phyloP scores from a whole-genome alignment of 2,888 invertebrate species.

The Caenorhabditis afra region DNA sequence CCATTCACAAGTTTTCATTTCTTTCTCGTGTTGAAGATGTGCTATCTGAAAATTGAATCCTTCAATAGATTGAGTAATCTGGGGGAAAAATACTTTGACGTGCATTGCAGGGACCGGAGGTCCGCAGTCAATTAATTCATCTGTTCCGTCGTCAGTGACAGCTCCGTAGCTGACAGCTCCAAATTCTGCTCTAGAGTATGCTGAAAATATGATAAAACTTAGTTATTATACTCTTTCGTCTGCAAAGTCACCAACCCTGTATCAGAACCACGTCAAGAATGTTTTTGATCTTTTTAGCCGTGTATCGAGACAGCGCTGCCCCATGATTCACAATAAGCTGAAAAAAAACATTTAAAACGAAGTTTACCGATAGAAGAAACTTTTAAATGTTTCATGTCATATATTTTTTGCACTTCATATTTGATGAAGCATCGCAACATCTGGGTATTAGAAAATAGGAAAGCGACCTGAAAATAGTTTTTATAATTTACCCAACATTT shows the following conservation, averaged over 20 bases:
- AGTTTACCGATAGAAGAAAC: slow-evolving; percentile 20
- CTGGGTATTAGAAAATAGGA: slow-evolving; percentile 60
- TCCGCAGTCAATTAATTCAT: slow-evolving; percentile 46
- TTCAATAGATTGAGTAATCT: not conserved
- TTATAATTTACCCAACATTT: no score
- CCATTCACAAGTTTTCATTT: slow-evolving; percentile 45
- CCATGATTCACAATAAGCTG: slow-evolving; percentile 63
- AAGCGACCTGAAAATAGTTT: slow-evolving; percentile 38
- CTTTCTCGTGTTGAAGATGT: slow-evolving; percentile 40
- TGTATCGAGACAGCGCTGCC: slow-evolving; percentile 26
- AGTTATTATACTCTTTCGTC: no score
- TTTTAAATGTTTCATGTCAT: slow-evolving; percentile 56
- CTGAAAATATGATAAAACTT: no score
- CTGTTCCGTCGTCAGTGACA: slow-evolving; percentile 14
- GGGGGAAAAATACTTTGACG: slow-evolving; percentile 57
- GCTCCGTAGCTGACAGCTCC: slow-evolving; percentile 57
- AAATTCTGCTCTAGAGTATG: slow-evolving; percentile 57
- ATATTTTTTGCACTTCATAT: slow-evolving; percentile 64
- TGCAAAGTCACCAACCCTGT: no score
- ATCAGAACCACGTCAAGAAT: slow-evolving; percentile 49
- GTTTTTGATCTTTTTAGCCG: slow-evolving; percentile 41
- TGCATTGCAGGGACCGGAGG: slow-evolving; percentile 41
- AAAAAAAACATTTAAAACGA: slow-evolving; percentile 2
- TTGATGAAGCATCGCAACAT: slow-evolving; percentile 63
- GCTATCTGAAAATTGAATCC: slow-evolving; percentile 33